Percentiles rank a stretch among this genome's conserved stretches.
phyloP scores from a whole-genome alignment of 2,113 vertebrate species.

The Calidris pugnax region DNA sequence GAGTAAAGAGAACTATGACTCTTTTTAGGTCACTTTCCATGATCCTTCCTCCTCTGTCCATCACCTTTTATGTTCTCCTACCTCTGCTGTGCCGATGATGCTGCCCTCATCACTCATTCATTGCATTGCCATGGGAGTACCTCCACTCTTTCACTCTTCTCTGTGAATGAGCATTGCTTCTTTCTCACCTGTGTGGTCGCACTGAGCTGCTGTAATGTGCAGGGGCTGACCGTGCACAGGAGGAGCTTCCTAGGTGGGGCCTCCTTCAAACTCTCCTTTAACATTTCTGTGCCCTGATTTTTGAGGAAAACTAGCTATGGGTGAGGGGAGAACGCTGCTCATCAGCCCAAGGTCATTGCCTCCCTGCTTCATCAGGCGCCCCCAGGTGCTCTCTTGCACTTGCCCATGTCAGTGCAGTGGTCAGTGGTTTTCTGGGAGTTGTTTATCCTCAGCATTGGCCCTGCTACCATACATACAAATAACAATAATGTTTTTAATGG shows the following conservation, averaged over 20 bases:
- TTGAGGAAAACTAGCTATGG: neutral
- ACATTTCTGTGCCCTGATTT: neutral
- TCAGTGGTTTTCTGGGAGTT: neutral
- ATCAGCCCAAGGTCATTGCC: rapidly evolving
- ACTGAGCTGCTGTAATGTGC: rapidly evolving
- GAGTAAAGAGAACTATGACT: neutral
- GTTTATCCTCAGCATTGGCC: rapidly evolving
- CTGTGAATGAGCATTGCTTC: neutral
- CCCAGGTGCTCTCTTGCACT: neutral
- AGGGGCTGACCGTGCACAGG: neutral
- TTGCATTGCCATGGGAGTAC: neutral
- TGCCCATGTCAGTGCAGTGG: rapidly evolving
- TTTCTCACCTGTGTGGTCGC: neutral
- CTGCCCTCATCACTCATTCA: neutral
- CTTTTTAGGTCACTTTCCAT: neutral
- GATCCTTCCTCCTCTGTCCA: neutral
- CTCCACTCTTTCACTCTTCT: neutral
- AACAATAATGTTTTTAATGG: neutral
- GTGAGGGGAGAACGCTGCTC: neutral
- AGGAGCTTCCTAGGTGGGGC: neutral
- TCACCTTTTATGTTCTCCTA: neutral
- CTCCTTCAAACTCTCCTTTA: neutral
- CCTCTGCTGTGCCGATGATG: neutral
- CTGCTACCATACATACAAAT: neutral
- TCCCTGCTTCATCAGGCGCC: neutral